Evolutionary conservation across 2,113 vertebrate genomes (phyloP).

Genomic region (Myocastor coypus): DNA sequence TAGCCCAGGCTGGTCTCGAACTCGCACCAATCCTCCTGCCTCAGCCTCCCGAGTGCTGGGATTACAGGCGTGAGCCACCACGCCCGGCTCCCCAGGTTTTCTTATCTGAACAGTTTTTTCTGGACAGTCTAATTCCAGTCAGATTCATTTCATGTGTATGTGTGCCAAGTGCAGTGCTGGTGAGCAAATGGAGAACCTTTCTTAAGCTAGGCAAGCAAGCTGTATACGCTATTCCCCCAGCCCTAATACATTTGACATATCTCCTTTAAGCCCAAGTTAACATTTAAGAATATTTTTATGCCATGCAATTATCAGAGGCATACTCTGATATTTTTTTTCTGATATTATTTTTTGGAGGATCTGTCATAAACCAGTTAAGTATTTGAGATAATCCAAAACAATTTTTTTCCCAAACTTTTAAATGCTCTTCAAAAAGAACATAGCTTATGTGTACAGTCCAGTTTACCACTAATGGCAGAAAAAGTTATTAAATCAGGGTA

Average conservation of each 20-base stretch:
- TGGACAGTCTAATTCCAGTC: not conserved
- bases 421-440: not conserved
- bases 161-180: not conserved
- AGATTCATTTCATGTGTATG: not conserved
- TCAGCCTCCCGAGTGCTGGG: no score
- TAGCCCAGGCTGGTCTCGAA: no score
- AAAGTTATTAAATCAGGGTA: no score
- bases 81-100: no score
- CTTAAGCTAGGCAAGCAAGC: not conserved
- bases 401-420: no score
- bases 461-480: not conserved
- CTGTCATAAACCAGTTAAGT: constrained; percentile 6
- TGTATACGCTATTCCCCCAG: not conserved
- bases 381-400: not conserved
- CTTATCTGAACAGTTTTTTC: not conserved
- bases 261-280: not conserved
- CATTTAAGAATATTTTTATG: constrained; percentile 1
- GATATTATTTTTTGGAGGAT: constrained; percentile 33
- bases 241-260: not conserved
- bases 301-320: constrained; percentile 21
- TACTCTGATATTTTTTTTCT: constrained; percentile 47
- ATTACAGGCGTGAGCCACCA: no score
- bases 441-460: not conserved
- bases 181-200: not conserved
- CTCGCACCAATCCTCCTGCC: no score